Evolutionary conservation across 2,888 invertebrate species (phyloP), one percentile per base, ranked within the genome.

Genomic region (Elegia similella): DNA sequence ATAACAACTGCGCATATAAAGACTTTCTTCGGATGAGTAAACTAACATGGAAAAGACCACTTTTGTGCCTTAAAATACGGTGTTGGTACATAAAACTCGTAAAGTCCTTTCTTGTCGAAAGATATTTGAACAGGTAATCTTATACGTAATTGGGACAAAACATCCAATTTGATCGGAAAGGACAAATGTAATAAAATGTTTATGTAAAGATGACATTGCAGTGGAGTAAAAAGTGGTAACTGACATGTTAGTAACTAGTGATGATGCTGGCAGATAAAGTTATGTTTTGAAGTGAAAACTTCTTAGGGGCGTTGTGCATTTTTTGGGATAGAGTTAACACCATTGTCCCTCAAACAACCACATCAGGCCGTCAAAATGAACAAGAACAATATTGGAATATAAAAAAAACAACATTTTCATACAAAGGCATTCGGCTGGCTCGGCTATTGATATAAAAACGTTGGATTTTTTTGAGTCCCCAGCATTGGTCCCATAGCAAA

Each of bases 131-230:
- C 63, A 62, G 64, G 52, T 56, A 56, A 66, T 62, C 62, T 53
- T 62, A 79, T 76, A 71, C 68, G 73, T 82, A 80, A 84, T 83
- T 84, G 67, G 59, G 56, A 68, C 70, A 84, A 84, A 84, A 84
- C 60, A 56, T 58, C 47, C 15, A 42, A 57, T 46, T 50, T 34
- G 43, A 50, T 42, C 48, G 29, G 55, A 46, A 56, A 59, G 57
- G 52, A 52, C 58, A 55, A 57, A 57, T 58, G 60, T 48, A 47
- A 60, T 57, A 59, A 55, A 63, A 59, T 55, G 60, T 57, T 52
- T 46, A 55, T 55, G 58, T 56, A 52, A 57, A 44, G 7, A 17
- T 42, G 17, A 30, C 52, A 46, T n/a, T 53, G 52, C 3, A 7
- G 46, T 34, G 6, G 13, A 43, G 42, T 47, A 59, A 17, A 43